Conservation (phyloP, 2,113 vertebrate species). For the Cromileptes altivelis region DNA sequence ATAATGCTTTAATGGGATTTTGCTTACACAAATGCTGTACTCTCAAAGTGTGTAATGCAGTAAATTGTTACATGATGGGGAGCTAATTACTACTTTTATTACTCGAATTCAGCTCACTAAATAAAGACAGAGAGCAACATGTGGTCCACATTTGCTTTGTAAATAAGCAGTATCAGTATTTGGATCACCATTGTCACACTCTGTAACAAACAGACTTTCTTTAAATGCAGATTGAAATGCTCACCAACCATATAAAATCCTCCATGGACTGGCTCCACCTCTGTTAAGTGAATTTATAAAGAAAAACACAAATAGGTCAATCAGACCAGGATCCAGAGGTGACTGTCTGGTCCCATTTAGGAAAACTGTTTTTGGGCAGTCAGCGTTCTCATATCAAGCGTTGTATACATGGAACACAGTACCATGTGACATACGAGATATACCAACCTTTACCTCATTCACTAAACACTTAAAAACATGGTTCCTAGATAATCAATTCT, state of each 20-base stretch:
- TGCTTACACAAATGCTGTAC: slow-evolving; percentile 19
- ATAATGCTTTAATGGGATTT: slow-evolving; percentile 6
- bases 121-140: slow-evolving; percentile 51
- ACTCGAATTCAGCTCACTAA: slow-evolving; percentile 24
- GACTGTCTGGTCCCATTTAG: too few relatives aligned
- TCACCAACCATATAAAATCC: slow-evolving; percentile 12
- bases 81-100: slow-evolving; percentile 48
- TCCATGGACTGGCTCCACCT: too few relatives aligned
- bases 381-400: too few relatives aligned
- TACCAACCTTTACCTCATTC: too few relatives aligned
- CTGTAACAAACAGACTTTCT: slow-evolving; percentile 26
- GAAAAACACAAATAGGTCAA: too few relatives aligned
- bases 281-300: too few relatives aligned
- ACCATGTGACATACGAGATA: too few relatives aligned
- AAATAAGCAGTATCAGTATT: slow-evolving; percentile 44
- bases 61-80: slow-evolving; percentile 43
- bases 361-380: too few relatives aligned
- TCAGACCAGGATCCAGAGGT: too few relatives aligned
- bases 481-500: too few relatives aligned
- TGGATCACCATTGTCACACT: slow-evolving; percentile 22
- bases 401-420: too few relatives aligned
- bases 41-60: slow-evolving; percentile 24
- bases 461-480: too few relatives aligned
- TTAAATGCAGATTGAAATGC: slow-evolving; percentile 42
- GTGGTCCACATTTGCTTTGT: slow-evolving; percentile 49